A percentile compares a stretch with the other conserved stretches of the same genome.
Evolutionary conservation across 2,888 invertebrate species (phyloP).

Genomic region (Exocentrus adspersus): DNA sequence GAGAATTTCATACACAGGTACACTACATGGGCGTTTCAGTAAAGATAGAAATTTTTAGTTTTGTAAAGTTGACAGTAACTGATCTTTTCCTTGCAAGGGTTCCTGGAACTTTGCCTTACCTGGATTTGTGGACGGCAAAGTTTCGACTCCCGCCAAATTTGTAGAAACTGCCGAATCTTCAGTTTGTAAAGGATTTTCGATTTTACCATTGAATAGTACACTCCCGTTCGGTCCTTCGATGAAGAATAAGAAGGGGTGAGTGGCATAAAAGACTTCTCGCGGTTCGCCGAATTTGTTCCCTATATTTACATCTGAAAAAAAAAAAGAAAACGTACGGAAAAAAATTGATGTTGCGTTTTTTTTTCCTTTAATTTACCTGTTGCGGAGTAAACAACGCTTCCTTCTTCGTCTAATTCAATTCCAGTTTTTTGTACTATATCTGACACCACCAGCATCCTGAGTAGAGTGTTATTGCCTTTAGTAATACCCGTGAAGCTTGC

Average conservation of each 20-base stretch:
- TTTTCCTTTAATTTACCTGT: too few relatives aligned
- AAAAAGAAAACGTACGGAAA: too few relatives aligned
- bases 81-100: too few relatives aligned
- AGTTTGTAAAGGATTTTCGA: constrained; percentile 70
- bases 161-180: constrained; percentile 42
- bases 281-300: constrained; percentile 78
- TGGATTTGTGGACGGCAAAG: not conserved
- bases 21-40: too few relatives aligned
- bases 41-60: too few relatives aligned
- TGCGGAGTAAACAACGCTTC: constrained; percentile 76
- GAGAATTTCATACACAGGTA: too few relatives aligned
- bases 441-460: constrained; percentile 68
- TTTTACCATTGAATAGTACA: constrained; percentile 78
- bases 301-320: constrained; percentile 69
- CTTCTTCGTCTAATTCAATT: constrained; percentile 80
- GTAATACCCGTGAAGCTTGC: constrained; percentile 78
- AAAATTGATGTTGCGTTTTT: too few relatives aligned
- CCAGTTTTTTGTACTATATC: constrained; percentile 80
- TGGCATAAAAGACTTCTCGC: constrained; percentile 72
- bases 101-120: not conserved
- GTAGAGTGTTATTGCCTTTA: constrained; percentile 64
- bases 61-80: too few relatives aligned
- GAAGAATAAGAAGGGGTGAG: constrained; percentile 82
- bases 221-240: constrained; percentile 82
- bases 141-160: constrained; percentile 9